Base-by-base conservation (phyloP, 2,113 vertebrate species). In the Cyanoramphus novaezelandiae region DNA sequence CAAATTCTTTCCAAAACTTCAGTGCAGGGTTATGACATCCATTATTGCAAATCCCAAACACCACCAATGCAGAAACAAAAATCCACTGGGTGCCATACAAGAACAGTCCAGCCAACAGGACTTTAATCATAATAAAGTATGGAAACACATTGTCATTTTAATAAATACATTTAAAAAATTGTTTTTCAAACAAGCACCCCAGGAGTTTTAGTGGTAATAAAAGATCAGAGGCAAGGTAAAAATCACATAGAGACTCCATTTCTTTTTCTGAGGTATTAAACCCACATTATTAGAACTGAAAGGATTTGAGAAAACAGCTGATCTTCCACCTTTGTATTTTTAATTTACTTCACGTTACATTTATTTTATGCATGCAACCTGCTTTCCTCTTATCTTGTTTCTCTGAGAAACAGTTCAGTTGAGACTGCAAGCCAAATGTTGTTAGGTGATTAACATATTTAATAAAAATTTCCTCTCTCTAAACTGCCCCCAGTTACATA, bases 21-120 rank as follows among this genome's bases (percentile, higher is more conserved):
- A 65, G 82, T 18, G 3, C 67, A 74, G 52, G 90, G 84, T 93
- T 97, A 92, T 75, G 88, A 95, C 93, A 97, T 88, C 88, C 95
- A 97, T 97, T 97, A 96, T 13, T 65, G 93, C 81, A 94, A 89
- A 95, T 91, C 74, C 88, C 85, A 53, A 60, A 82, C 63, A 28
- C 59, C 50, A 82, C 65, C 24, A 9, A 68, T 69, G 93, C 86
- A 90, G 88, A 95, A 95, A 95, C 49, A 71, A 84, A 65, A 68
- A 84, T 41, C 55, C 52, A 10, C 69, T 76, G 39, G 68, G 67
- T 90, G 69, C 67, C 0, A 3, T 50, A 64, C 53, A 52, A 59
- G 11, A 92, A 74, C 24, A 33, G 72, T 47, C 39, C 79, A 88
- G 80, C 72, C 83, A 89, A 67, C 23, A 49, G 59, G 94, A 80